These are phyloP conservation scores for Nomada lathburiana DNA, from an alignment of 2,888 invertebrate species.

Conservation along the genomic window DNA sequence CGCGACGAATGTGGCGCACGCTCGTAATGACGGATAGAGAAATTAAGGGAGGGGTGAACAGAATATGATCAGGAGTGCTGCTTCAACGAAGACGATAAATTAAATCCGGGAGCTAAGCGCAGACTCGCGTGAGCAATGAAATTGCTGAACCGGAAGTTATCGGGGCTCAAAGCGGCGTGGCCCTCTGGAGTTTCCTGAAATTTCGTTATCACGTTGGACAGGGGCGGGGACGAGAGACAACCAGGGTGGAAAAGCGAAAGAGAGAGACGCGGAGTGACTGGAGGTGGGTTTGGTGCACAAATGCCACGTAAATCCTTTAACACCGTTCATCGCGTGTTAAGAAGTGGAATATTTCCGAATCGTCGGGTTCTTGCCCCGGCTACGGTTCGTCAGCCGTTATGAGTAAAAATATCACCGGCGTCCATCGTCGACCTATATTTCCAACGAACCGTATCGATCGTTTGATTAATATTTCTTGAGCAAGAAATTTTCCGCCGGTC, in stretches of 20 bases:
- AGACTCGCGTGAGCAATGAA: slow-evolving; percentile 73
- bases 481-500: slow-evolving; percentile 5
- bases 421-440: slow-evolving; percentile 43
- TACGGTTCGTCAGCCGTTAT: slow-evolving; percentile 42
- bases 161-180: slow-evolving; percentile 73
- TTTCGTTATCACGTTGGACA: slow-evolving; percentile 65
- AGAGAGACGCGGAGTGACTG: neutral
- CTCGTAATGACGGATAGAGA: slow-evolving; percentile 50
- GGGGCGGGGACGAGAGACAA: slow-evolving; percentile 8
- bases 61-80: slow-evolving; percentile 45
- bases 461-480: slow-evolving; percentile 35
- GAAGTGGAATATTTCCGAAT: slow-evolving; percentile 37
- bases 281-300: slow-evolving; percentile 9
- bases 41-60: slow-evolving; percentile 32
- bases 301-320: slow-evolving; percentile 62
- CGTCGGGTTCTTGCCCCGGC: slow-evolving; percentile 19
- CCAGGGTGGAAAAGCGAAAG: neutral
- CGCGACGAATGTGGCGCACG: slow-evolving; percentile 9
- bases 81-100: slow-evolving; percentile 70
- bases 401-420: slow-evolving; percentile 44
- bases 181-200: slow-evolving; percentile 57
- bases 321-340: slow-evolving; percentile 45
- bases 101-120: slow-evolving; percentile 68
- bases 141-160: slow-evolving; percentile 76
- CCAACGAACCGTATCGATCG: slow-evolving; percentile 28